phyloP scores from a whole-genome alignment of 2,797 vertebrate genomes.

The Pitangus sulphuratus region DNA sequence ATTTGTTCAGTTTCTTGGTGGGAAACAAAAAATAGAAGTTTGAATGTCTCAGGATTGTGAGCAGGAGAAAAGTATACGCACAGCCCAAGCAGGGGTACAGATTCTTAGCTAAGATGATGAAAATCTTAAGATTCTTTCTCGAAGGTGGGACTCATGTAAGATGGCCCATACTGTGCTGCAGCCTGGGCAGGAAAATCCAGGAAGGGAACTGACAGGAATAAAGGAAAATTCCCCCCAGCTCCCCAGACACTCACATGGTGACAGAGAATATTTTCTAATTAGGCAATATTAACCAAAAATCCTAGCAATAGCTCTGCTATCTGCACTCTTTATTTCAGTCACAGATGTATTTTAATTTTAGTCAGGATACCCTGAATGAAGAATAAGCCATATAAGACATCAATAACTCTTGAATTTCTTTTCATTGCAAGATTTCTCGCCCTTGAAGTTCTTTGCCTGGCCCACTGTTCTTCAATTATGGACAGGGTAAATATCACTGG shows the following conservation, averaged over 20 bases:
- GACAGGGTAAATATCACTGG: neutral
- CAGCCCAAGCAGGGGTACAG: neutral
- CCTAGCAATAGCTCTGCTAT: neutral
- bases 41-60: neutral
- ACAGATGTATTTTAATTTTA: neutral
- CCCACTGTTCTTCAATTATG: neutral
- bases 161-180: neutral
- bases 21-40: neutral
- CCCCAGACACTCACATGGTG: neutral
- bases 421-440: neutral
- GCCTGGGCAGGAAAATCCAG: neutral
- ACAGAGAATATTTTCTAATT: neutral
- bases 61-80: neutral
- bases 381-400: neutral
- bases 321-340: neutral
- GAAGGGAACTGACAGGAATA: neutral
- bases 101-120: neutral
- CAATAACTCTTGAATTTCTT: neutral
- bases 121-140: neutral
- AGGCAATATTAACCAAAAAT: neutral
- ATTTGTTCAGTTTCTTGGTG: neutral
- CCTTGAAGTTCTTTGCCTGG: neutral
- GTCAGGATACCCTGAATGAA: neutral
- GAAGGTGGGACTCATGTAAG: fast-evolving
- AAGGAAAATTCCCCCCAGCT: neutral